These are phyloP conservation scores for Phrixothrix hirtus DNA, from an alignment of 2,888 invertebrate genomes.

Conservation along the genomic window DNA sequence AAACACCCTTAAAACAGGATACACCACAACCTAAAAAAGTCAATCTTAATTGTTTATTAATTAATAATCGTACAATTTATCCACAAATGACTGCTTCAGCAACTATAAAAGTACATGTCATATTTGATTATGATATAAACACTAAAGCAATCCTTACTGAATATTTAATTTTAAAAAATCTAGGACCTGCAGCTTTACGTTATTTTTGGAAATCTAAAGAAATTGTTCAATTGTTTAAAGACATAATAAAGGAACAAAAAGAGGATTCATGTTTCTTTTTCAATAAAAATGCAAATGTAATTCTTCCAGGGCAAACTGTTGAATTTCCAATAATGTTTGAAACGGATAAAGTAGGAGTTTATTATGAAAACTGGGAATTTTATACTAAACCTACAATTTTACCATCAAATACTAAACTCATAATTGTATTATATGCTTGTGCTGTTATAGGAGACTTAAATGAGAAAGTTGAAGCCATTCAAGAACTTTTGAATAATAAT, in stretches of 20 bases:
- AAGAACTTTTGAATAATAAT: conserved; percentile 26
- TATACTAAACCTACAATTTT: conserved; percentile 55
- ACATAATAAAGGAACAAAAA: conserved; percentile 47
- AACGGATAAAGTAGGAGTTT: conserved; percentile 53
- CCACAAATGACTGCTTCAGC: conserved; percentile 1
- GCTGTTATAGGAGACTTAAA: conserved; percentile 48
- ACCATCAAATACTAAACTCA: conserved; percentile 49
- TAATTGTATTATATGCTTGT: conserved; percentile 54
- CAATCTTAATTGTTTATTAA: no score
- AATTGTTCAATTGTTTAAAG: conserved; percentile 39
- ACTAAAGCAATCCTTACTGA: conserved; percentile 39
- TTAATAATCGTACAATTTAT: conserved; percentile 4
- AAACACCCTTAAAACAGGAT: neutral
- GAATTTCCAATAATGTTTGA: conserved; percentile 59
- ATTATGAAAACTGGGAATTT: conserved; percentile 59
- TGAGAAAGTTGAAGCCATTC: conserved; percentile 42
- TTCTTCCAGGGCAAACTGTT: conserved; percentile 59
- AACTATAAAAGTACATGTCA: conserved; percentile 18
- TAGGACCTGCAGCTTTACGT: conserved; percentile 58
- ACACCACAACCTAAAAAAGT: no score
- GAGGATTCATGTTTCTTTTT: conserved; percentile 56
- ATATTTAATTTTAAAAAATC: conserved; percentile 54
- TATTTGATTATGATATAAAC: conserved; percentile 25
- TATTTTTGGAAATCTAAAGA: conserved; percentile 58
- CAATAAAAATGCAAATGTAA: conserved; percentile 60